A percentile compares a stretch with the other conserved stretches of the same genome.
Evolutionary conservation across 30 jellyfish, hydroid and myxozoan genomes (phyloP).

Genomic region (Cassiopea xamachana): DNA sequence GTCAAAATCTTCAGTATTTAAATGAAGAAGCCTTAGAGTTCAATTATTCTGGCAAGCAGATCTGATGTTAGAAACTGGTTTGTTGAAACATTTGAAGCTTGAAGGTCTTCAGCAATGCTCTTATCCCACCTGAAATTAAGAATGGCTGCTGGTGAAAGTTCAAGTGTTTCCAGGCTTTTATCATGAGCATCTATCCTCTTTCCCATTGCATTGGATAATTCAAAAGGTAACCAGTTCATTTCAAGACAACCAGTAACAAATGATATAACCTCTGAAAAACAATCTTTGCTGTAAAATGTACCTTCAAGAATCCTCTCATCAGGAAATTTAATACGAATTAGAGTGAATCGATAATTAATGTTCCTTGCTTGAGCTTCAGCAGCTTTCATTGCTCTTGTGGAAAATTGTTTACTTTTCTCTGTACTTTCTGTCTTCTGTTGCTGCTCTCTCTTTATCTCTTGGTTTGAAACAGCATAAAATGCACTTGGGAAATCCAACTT

Average conservation of each 20-base stretch:
- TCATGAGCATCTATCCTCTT: slow-evolving; percentile 11
- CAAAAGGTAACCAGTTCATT: slow-evolving; percentile 79
- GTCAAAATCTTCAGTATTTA: too few relatives aligned
- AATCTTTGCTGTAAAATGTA: slow-evolving; percentile 74
- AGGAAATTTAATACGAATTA: slow-evolving; percentile 87
- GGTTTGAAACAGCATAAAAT: slow-evolving; percentile 60
- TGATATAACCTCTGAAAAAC: slow-evolving; percentile 58
- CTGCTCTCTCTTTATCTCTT: slow-evolving; percentile 81
- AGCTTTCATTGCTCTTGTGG: slow-evolving; percentile 90
- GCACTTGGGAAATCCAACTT: slow-evolving; percentile 73
- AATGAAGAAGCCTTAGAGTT: neutral
- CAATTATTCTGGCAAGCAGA: slow-evolving; percentile 45
- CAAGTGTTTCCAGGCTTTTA: slow-evolving; percentile 47
- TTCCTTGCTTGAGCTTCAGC: slow-evolving; percentile 29
- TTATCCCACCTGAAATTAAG: slow-evolving; percentile 73
- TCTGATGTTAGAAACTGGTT: slow-evolving; percentile 28
- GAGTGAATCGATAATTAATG: slow-evolving; percentile 58
- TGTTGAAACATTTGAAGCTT: neutral
- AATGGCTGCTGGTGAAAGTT: slow-evolving; percentile 88
- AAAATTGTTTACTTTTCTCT: slow-evolving; percentile 67
- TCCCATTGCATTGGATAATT: slow-evolving; percentile 72
- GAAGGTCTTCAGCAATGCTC: slow-evolving; percentile 41
- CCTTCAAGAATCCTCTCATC: slow-evolving; percentile 92
- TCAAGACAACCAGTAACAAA: slow-evolving; percentile 73
- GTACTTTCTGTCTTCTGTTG: slow-evolving; percentile 24